These are phyloP conservation scores for Anthrax anthrax DNA, from an alignment of 2,888 invertebrate genomes.

Conservation along the genomic window DNA sequence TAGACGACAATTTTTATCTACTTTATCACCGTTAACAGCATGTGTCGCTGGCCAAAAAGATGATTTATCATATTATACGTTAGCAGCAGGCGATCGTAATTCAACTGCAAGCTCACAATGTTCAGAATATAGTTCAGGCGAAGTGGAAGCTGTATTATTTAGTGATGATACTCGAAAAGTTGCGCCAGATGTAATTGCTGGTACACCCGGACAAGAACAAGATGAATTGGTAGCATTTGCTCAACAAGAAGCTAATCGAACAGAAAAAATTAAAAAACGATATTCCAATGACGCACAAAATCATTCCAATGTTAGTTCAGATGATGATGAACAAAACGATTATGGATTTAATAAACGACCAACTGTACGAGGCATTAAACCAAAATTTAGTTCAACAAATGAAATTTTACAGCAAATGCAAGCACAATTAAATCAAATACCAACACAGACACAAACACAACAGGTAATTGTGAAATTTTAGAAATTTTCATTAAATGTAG, in stretches of 20 bases:
- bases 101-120: conserved; percentile 46
- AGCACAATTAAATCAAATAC: conserved; percentile 40
- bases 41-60: conserved; percentile 53
- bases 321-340: conserved; percentile 72
- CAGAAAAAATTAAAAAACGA: conserved; percentile 67
- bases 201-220: conserved; percentile 41
- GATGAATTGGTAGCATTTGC: conserved; percentile 75
- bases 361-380: conserved; percentile 76
- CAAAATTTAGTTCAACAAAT: conserved; percentile 66
- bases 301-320: conserved; percentile 25
- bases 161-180: conserved; percentile 39
- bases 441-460: no score
- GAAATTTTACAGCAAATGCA: conserved; percentile 73
- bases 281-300: conserved; percentile 42
- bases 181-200: conserved; percentile 68
- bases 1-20: conserved; percentile 63
- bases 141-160: conserved; percentile 43
- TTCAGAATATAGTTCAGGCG: conserved; percentile 51
- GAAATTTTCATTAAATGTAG: no score
- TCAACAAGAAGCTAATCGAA: conserved; percentile 67
- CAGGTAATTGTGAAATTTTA: no score
- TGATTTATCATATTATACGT: conserved; percentile 42
- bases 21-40: conserved; percentile 61
- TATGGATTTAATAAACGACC: conserved; percentile 83
- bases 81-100: conserved; percentile 42